Evolutionary conservation across 2,888 invertebrate genomes (phyloP), one percentile per base, ranked within the genome.

Genomic region (Himalopsyche kuldschensis): DNA sequence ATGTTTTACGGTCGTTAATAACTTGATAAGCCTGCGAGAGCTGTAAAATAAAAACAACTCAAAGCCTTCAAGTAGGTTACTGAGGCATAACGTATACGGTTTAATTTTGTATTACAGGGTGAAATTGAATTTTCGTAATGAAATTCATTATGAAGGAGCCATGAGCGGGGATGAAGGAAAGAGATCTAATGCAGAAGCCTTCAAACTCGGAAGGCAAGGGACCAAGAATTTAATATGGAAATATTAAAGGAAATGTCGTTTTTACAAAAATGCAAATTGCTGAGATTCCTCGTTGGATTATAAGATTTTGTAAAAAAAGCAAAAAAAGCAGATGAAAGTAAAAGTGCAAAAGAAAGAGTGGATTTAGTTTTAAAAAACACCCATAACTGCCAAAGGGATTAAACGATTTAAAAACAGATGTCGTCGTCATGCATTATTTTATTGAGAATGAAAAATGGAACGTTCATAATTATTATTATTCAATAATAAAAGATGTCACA

Each of bases 111-210:
- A 69, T 69, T 69, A 30, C 69, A 69, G 27, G 27, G 69, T 15
- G 69, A 69, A 69, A 69, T 69, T 69, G 69, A 69, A 69, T 69
- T 69, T 69, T 69, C 69, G 69, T 69, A 69, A 69, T 69, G 69
- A 69, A 69, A 69, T 69, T 69, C 69, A 69, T 69, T 69, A 69
- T 69, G 69, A 27, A 69, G 69, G 69, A 69, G 69, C 69, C 27
- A 69, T 69, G 30, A 69, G 69, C 69, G 24, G 24, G n/a, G 69
- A 24, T 69, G 69, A 4, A 27, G 69, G 69, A 69, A 69, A 69
- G 20, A 27, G 69, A 69, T 69, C 27, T 27, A 20, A 30, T 4
- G 15, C 69, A 69, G 69, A 69, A 8, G 69, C 69, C 20, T 69
- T 69, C 69, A 69, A 69, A 69, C 69, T 27, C 4, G 69, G 24